Percentiles rank a stretch among this genome's conserved stretches.
phyloP scores from a whole-genome alignment of 2,888 invertebrate species.

The Leptopilina drosophilae region DNA sequence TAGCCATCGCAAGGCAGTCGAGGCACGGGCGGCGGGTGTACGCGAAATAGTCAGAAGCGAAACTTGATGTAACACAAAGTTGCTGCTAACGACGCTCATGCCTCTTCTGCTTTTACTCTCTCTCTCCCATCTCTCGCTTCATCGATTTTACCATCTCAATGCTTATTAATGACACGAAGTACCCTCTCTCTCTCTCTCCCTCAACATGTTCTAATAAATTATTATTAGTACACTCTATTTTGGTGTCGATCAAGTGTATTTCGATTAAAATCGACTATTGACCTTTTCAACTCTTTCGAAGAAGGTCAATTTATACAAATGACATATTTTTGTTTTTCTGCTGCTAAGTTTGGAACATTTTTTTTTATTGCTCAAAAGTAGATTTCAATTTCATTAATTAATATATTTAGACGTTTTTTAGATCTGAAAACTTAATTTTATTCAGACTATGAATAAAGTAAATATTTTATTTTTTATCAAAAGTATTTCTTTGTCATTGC shows the following conservation, averaged over 20 bases:
- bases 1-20: slow-evolving; percentile 38
- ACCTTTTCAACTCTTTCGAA: too few species aligned
- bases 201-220: slow-evolving; percentile 7
- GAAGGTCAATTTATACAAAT: too few species aligned
- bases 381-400: too few species aligned
- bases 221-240: neutral
- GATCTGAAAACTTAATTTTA: too few species aligned
- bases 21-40: neutral
- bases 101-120: slow-evolving; percentile 25
- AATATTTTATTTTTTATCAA: too few species aligned
- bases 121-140: slow-evolving; percentile 8
- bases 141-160: slow-evolving; percentile 33
- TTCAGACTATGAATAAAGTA: too few species aligned
- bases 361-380: too few species aligned
- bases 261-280: too few species aligned
- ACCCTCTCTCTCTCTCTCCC: neutral
- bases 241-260: neutral
- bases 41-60: slow-evolving; percentile 31
- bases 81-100: slow-evolving; percentile 36
- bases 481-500: too few species aligned
- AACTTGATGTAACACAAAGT: slow-evolving; percentile 35
- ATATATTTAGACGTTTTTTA: too few species aligned
- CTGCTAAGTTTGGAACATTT: too few species aligned
- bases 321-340: too few species aligned
- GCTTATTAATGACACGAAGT: slow-evolving; percentile 15